Conservation (phyloP, 1,140 invertebrate genomes). For the Nixonia krombeini region DNA sequence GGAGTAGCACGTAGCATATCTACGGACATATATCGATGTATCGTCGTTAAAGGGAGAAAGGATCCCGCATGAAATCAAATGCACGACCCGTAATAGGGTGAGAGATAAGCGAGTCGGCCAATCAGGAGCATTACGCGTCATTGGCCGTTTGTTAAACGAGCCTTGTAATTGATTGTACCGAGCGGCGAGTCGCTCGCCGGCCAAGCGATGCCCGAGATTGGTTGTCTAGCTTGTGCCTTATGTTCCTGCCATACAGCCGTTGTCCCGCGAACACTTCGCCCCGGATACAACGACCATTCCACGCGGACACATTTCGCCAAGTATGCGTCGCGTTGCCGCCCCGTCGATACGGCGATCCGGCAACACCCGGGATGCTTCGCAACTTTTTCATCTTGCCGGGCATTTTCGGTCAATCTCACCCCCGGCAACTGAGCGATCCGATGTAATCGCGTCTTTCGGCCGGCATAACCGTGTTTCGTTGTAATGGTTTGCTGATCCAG, state of each 20-base stretch:
- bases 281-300: no score
- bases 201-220: conserved; percentile 36
- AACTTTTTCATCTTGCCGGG: conserved; percentile 39
- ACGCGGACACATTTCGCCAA: neutral
- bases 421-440: no score
- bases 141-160: conserved; percentile 51
- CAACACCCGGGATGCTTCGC: conserved; percentile 7
- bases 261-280: no score
- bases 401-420: no score
- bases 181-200: conserved; percentile 10
- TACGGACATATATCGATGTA: conserved; percentile 32
- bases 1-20: conserved; percentile 10
- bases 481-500: no score
- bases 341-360: no score
- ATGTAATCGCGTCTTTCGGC: no score
- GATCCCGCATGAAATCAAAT: conserved; percentile 36
- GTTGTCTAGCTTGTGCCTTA: conserved; percentile 31
- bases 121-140: conserved; percentile 45
- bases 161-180: conserved; percentile 48
- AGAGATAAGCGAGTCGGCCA: conserved; percentile 47
- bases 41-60: conserved; percentile 34
- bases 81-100: conserved; percentile 37
- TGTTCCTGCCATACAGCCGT: conserved; percentile 25
- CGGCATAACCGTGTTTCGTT: no score
- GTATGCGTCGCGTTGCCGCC: no score